Conservation (phyloP, 1,140 invertebrate species). For the Thrips palmi region DNA sequence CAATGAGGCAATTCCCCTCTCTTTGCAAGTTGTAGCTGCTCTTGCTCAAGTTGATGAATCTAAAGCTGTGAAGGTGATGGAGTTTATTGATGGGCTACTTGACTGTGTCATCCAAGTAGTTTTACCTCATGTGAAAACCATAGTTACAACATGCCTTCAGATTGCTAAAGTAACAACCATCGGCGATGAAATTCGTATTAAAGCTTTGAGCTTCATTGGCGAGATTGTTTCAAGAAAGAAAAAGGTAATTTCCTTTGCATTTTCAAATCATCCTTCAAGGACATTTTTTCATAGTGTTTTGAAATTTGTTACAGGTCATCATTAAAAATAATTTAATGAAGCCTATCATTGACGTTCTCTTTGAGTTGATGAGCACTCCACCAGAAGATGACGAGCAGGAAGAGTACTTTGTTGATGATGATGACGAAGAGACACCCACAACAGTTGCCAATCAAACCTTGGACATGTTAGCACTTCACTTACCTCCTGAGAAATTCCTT, state of each 20-base stretch:
- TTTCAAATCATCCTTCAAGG: not conserved
- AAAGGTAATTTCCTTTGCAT: conserved; percentile 27
- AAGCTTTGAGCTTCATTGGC: conserved; percentile 44
- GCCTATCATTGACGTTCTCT: conserved; percentile 47
- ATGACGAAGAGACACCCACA: conserved; percentile 36
- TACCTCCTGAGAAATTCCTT: conserved; percentile 59
- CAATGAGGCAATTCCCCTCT: conserved; percentile 35
- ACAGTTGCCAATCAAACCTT: conserved; percentile 52
- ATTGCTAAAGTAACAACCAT: conserved; percentile 33
- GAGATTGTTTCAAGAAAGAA: conserved; percentile 46
- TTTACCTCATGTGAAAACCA: conserved; percentile 38
- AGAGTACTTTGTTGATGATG: conserved; percentile 37
- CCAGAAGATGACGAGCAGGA: conserved; percentile 37
- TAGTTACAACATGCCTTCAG: conserved; percentile 46
- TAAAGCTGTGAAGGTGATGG: conserved; percentile 24
- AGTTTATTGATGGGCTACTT: conserved; percentile 31
- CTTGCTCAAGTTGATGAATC: not conserved
- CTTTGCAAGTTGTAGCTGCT: not conserved
- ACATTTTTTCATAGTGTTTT: conserved; percentile 3
- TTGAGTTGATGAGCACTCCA: conserved; percentile 42
- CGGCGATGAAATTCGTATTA: conserved; percentile 38
- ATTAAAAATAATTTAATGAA: conserved; percentile 53
- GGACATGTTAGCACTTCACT: conserved; percentile 52
- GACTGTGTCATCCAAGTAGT: conserved; percentile 28
- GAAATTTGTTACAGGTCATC: conserved; percentile 29